Conservation (phyloP, 2,888 invertebrate genomes). For the Caenorhabditis sp. region DNA sequence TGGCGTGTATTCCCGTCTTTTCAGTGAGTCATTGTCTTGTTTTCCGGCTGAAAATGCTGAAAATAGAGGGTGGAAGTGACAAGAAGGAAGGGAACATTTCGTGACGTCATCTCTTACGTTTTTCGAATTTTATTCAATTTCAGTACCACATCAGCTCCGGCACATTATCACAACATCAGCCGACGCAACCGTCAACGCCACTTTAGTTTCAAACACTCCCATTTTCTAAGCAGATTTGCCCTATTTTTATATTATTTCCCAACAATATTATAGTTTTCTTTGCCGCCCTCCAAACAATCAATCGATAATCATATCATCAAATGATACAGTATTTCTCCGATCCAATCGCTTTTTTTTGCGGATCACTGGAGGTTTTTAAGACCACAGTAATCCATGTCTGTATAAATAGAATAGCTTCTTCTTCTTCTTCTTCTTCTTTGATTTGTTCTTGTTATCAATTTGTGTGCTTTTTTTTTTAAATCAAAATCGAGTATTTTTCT, state of each 20-base stretch:
- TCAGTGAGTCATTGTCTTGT: slow-evolving; percentile 37
- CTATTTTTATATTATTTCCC: background rate
- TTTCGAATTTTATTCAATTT: slow-evolving; percentile 3
- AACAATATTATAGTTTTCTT: background rate
- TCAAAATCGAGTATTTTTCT: background rate
- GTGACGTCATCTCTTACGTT: background rate
- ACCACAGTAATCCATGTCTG: no score
- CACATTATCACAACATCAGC: slow-evolving; percentile 1
- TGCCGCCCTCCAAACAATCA: no score
- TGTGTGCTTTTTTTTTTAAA: background rate
- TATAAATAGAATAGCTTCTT: background rate
- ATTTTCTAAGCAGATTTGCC: background rate
- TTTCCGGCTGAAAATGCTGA: background rate
- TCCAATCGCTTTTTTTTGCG: background rate
- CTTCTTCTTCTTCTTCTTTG: background rate
- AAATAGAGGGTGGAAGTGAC: background rate
- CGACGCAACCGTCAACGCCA: slow-evolving; percentile 4
- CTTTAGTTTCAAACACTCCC: slow-evolving; percentile 1
- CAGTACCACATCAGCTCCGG: slow-evolving; percentile 36
- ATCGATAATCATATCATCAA: background rate
- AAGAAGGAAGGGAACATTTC: background rate
- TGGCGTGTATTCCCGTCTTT: slow-evolving; percentile 57
- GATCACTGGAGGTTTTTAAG: no score
- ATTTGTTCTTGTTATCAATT: no score
- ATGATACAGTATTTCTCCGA: background rate